Base-by-base conservation (phyloP, 2,113 vertebrate species). In the Halcyon malimbica region DNA sequence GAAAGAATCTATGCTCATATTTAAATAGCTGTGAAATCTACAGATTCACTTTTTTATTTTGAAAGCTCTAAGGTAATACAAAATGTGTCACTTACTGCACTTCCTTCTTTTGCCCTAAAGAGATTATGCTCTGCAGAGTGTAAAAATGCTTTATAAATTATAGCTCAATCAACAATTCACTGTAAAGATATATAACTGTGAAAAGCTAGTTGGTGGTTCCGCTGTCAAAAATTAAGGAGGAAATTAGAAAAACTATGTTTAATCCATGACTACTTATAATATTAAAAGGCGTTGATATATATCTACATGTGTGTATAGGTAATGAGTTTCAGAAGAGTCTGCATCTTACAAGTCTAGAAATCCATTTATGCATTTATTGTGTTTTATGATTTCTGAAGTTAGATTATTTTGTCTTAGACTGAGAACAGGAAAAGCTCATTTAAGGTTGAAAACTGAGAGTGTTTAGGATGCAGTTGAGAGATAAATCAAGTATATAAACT, bases 1-100 rank as follows among this genome's bases (percentile, higher is more conserved):
- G 85, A 89, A 96, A 76, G 53, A 80, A 73, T 87, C 44, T 90
- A 13, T 70, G 74, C 48, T 88, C 42, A 0, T 62, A 70, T 90
- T 93, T 88, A 95, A 96, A 70, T 80, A 94, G 39, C 85, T 93
- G n/a, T 0, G 0, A 85, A 93, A 93, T 88, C 77, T 73, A 85
- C 70, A 82, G 69, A 62, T 82, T 76, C 6, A 4, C 33, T 57
- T 82, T 82, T 79, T 68, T 35, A 51, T 70, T 93, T 80, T 78
- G 46, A 90, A 87, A 85, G 15, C 74, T 83, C 24, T 87, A 56
- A 42, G 13, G 16, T 81, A 73, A 50, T 60, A 56, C 6, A 71
- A 92, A 87, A 71, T 54, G 5, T 81, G 77, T 77, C 26, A 25
- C 2, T 51, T 86, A 33, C 21, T 68, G 24, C 11, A 25, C 26